A percentile compares a stretch with the other conserved stretches of the same genome.
Conservation (phyloP, 2,888 invertebrate genomes). For the Crepidodera aurea region DNA sequence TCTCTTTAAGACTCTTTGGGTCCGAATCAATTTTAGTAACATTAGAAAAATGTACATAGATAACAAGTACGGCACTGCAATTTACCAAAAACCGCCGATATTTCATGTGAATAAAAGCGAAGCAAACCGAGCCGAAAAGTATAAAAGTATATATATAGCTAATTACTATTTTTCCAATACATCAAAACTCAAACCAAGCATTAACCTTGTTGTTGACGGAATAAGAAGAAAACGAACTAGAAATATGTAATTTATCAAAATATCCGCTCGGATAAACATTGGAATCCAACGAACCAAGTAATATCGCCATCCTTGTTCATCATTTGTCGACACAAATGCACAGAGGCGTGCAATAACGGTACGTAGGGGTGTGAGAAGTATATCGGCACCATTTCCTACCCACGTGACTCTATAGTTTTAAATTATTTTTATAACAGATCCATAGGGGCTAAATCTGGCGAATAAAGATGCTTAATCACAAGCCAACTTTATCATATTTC, state of each 20-base stretch:
- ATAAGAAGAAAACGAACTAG: slow-evolving; percentile 15
- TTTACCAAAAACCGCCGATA: neutral
- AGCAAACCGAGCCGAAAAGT: neutral
- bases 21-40: too few species aligned
- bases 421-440: too few species aligned
- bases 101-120: neutral
- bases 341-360: neutral
- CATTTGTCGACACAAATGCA: slow-evolving; percentile 13
- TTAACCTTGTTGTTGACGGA: slow-evolving; percentile 20
- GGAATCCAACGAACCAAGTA: slow-evolving; percentile 25
- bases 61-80: too few species aligned
- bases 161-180: slow-evolving; percentile 18
- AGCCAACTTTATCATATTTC: too few species aligned
- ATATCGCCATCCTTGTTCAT: slow-evolving; percentile 20
- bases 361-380: too few species aligned
- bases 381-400: too few species aligned
- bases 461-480: too few species aligned
- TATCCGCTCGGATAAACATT: slow-evolving; percentile 28
- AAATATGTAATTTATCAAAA: slow-evolving; percentile 30
- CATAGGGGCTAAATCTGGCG: too few species aligned
- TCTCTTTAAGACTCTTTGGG: too few species aligned
- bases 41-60: too few species aligned
- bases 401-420: too few species aligned
- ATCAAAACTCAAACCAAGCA: slow-evolving; percentile 13
- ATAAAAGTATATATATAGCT: neutral